phyloP scores from a whole-genome alignment of 2,113 vertebrate genomes.

The Ochotona curzoniae region DNA sequence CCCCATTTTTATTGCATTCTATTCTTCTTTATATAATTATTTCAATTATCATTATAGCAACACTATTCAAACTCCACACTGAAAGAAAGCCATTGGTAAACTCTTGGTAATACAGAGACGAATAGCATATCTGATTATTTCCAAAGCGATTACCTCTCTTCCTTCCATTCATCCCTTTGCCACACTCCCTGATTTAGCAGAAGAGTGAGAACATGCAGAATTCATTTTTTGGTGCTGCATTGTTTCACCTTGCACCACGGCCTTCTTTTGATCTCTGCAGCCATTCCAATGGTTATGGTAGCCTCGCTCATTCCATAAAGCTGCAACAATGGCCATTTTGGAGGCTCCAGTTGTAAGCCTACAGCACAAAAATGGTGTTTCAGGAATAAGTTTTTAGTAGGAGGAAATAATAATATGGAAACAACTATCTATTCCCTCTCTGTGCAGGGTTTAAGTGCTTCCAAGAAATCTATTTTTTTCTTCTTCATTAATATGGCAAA shows the following conservation, averaged over 20 bases:
- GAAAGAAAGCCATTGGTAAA: not conserved
- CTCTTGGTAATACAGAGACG: not conserved
- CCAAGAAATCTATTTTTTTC: slow-evolving; percentile 62
- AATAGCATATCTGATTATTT: not conserved
- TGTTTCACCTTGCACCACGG: not conserved
- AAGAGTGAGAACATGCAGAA: not conserved
- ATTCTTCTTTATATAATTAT: not conserved
- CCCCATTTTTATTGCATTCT: not conserved
- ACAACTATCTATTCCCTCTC: slow-evolving; percentile 8
- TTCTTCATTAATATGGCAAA: slow-evolving; percentile 49
- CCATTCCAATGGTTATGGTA: not conserved
- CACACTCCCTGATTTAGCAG: too few relatives aligned
- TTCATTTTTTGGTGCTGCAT: not conserved
- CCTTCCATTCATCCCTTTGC: not conserved
- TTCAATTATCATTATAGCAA: not conserved
- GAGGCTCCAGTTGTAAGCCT: not conserved
- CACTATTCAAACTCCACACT: not conserved
- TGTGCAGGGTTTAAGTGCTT: slow-evolving; percentile 43
- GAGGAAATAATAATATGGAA: not conserved
- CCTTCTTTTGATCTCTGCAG: not conserved
- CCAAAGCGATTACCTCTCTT: not conserved
- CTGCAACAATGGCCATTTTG: not conserved
- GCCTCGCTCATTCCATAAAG: not conserved
- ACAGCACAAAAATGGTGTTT: not conserved
- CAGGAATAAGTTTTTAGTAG: not conserved